Evolutionary conservation across 2,888 invertebrate genomes (phyloP).

Genomic region (Calameuta pallipes): DNA sequence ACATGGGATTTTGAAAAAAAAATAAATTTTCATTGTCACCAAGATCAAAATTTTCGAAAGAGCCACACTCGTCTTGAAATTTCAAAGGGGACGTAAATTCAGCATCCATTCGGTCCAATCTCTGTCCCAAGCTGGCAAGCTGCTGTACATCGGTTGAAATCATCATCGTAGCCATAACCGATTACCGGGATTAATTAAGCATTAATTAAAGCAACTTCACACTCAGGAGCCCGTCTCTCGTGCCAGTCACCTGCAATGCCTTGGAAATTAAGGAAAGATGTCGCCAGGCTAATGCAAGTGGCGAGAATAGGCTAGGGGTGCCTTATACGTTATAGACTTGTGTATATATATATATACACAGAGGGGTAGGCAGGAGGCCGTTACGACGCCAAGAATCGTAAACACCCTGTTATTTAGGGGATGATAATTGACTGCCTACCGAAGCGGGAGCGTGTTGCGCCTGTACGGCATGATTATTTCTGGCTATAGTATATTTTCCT

Average conservation of each 20-base stretch:
- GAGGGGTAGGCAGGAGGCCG: not conserved
- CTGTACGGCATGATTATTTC: constrained; percentile 33
- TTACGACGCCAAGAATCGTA: constrained; percentile 50
- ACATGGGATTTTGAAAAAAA: not conserved
- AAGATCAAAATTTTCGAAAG: too few relatives aligned
- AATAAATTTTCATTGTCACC: not conserved
- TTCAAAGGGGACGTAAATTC: not conserved
- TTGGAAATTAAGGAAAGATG: constrained; percentile 63
- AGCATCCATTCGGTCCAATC: not conserved
- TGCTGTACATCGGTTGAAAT: not conserved
- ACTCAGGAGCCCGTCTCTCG: constrained; percentile 17
- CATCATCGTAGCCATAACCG: constrained; percentile 26
- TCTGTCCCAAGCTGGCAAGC: not conserved
- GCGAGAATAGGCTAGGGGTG: constrained; percentile 4
- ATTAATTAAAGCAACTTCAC: constrained; percentile 52
- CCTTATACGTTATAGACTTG: not conserved
- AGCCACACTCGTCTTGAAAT: not conserved
- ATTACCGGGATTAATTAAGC: constrained; percentile 56
- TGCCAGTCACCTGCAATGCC: constrained; percentile 8
- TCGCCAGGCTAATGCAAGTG: constrained; percentile 52
- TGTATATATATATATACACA: too few relatives aligned
- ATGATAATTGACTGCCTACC: constrained; percentile 57
- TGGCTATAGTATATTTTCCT: not conserved
- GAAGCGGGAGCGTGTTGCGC: constrained; percentile 7
- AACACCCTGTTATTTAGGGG: constrained; percentile 61